Conservation (phyloP, 2,888 invertebrate genomes). For the Rhopalosiphum nymphaeae region DNA sequence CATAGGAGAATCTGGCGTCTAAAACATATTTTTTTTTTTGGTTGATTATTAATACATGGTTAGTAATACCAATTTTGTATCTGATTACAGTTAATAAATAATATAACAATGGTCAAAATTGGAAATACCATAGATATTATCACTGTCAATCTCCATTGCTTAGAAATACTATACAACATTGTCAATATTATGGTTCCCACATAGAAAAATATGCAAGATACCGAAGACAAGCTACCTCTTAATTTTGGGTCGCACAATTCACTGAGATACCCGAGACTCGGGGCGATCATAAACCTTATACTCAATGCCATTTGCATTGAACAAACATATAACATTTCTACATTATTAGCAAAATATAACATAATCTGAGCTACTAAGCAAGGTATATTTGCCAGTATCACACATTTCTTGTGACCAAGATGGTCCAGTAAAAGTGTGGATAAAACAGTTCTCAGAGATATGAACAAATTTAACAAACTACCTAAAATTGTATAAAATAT, state of each 20-base stretch:
- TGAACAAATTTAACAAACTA: slow-evolving; percentile 17
- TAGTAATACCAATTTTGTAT: neutral
- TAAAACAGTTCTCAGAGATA: neutral
- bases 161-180: neutral
- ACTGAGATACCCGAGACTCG: slow-evolving; percentile 75
- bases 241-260: slow-evolving; percentile 75
- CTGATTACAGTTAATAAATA: neutral
- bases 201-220: slow-evolving; percentile 72
- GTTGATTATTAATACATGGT: neutral
- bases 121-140: neutral
- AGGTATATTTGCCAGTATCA: slow-evolving; percentile 22
- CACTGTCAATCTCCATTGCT: slow-evolving; percentile 31
- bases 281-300: slow-evolving; percentile 76
- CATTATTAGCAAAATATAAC: neutral
- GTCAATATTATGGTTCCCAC: slow-evolving; percentile 70
- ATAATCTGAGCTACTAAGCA: slow-evolving; percentile 24
- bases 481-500: neutral
- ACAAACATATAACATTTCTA: neutral
- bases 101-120: neutral
- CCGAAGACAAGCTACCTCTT: slow-evolving; percentile 74
- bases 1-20: slow-evolving; percentile 76
- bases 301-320: slow-evolving; percentile 11
- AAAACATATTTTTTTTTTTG: slow-evolving; percentile 43
- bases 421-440: neutral
- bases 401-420: slow-evolving; percentile 42